Evolutionary conservation across 1,140 invertebrate species (phyloP).

Genomic region (Drosophila trapezifrons): DNA sequence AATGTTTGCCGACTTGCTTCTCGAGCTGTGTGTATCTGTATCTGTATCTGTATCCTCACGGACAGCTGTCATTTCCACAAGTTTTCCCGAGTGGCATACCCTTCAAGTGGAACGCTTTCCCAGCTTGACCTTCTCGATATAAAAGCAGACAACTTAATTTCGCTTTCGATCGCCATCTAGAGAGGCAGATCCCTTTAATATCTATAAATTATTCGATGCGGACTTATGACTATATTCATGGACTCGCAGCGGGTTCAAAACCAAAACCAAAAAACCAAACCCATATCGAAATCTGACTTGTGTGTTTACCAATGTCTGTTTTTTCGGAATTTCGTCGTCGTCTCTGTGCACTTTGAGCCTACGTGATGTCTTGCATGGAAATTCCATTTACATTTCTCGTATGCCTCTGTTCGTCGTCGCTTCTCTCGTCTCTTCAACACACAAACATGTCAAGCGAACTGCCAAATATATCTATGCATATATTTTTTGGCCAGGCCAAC

Average conservation of each 20-base stretch:
- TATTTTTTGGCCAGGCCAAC: conserved; percentile 6
- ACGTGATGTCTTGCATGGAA: conserved; percentile 70
- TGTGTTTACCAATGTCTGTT: conserved; percentile 29
- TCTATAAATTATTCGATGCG: conserved; percentile 5
- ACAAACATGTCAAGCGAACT: conserved; percentile 16
- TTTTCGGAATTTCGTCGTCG: conserved; percentile 32
- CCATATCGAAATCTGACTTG: conserved; percentile 20
- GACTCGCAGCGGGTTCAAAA: conserved; percentile 17
- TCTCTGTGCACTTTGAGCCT: conserved; percentile 53
- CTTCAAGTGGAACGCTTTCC: conserved; percentile 14
- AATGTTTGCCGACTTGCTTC: conserved; percentile 30
- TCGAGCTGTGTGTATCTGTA: conserved; percentile 8
- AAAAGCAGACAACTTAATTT: background rate
- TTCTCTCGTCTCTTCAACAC: conserved; percentile 7
- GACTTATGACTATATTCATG: conserved; percentile 35
- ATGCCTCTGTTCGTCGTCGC: background rate
- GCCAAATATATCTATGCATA: conserved; percentile 21
- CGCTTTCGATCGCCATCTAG: conserved; percentile 12
- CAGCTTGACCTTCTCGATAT: conserved; percentile 12
- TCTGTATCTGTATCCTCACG: conserved; percentile 19
- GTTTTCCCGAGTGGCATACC: conserved; percentile 18
- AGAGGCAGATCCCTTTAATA: background rate
- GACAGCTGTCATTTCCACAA: conserved; percentile 31
- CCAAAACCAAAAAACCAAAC: conserved; percentile 1
- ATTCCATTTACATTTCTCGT: conserved; percentile 62